Evolutionary conservation across 1,140 invertebrate species (phyloP).

Genomic region (Pomacea maculata): DNA sequence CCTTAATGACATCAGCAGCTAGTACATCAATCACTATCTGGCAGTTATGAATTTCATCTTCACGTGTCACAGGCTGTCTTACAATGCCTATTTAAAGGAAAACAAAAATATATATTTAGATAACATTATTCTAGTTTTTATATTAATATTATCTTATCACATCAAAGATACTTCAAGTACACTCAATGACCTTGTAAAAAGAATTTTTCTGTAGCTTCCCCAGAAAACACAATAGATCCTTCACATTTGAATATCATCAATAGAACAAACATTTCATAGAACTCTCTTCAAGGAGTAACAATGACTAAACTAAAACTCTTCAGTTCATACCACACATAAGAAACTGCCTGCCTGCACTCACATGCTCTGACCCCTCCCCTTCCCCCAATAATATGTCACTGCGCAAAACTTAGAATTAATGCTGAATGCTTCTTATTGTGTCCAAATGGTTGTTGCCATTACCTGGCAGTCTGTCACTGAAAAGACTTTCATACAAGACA

Average conservation of each 20-base stretch:
- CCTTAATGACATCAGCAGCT: conserved; percentile 59
- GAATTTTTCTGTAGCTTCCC: background rate
- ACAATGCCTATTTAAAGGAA: conserved; percentile 50
- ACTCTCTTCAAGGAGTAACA: no score
- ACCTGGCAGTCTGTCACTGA: conserved; percentile 60
- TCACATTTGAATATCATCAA: no score
- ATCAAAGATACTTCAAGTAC: background rate
- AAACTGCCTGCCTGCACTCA: no score
- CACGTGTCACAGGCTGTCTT: conserved; percentile 43
- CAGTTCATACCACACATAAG: no score
- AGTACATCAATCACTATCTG: conserved; percentile 62
- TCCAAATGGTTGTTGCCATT: background rate
- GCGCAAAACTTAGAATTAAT: no score
- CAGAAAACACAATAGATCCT: no score
- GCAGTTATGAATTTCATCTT: conserved; percentile 64
- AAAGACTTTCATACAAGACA: conserved; percentile 60
- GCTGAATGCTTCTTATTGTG: no score
- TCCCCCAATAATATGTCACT: no score
- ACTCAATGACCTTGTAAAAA: background rate
- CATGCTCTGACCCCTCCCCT: no score
- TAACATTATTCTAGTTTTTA: background rate
- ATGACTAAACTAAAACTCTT: no score
- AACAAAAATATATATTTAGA: background rate
- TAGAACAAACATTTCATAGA: no score
- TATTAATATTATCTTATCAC: background rate